Base-by-base conservation (phyloP, 2,797 vertebrate genomes). In the Propithecus perrieri region DNA sequence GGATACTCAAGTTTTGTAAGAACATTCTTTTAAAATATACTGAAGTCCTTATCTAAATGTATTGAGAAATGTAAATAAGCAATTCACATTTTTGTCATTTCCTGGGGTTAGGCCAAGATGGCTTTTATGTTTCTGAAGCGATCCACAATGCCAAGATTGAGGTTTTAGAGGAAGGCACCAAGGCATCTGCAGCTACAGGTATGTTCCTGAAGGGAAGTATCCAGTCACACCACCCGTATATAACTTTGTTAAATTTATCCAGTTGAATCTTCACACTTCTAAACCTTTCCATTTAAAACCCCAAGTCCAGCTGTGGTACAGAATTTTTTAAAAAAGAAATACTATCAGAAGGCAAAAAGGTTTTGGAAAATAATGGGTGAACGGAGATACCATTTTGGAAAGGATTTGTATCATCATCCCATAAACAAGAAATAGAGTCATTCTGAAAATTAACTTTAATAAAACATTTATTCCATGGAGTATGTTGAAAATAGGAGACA, bases 121-220 rank as follows among this genome's bases (percentile, higher is more conserved):
- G 98, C 33, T 98, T 99, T 89, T 99, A 99, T 30, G 98, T 99
- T 98, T 99, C 99, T 24, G 99, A 99, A 91, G 99, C 98, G 15
- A 98, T 99, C 89, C 99, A 99, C 96, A 99, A 99, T 96, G 99
- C 99, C 89, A 98, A 98, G 91, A 99, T 99, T 96, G 99, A 99
- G 97, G 99, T 99, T 95, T 98, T 99, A 55, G 99, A 99, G 97
- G 99, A 99, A 4, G 99, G 99, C 12, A 99, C 99, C 0, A 99
- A 98, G 85, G 99, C 99, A 43, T 98, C 99, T 80, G 99, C 99
- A 91, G 98, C 98, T 67, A 99, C 99, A 98, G 99, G 99, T 99
- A 97, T 53, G 75, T 46, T 57, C 50, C 4, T 7, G 50, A 24
- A 11, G 33, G 33, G 24, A 67, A 33, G 33, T 7, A 30, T 8